Conservation (phyloP, 2,797 vertebrate species). For the Chaenodraco wilsoni region DNA sequence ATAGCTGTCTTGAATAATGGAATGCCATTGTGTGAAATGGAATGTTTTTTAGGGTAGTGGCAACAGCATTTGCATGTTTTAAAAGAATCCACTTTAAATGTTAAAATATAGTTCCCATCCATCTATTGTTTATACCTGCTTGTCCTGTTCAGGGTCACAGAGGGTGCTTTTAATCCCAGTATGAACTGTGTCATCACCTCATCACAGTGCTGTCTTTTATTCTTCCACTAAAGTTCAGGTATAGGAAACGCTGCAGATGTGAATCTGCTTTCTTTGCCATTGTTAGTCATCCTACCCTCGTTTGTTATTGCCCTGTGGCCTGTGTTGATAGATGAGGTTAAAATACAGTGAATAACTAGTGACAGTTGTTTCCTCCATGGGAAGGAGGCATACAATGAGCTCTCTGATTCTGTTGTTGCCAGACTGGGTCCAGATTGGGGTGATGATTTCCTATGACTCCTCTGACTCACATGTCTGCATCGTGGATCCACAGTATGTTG, state of each 20-base stretch:
- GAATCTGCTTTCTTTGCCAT: conserved; percentile 49
- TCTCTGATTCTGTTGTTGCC: conserved; percentile 65
- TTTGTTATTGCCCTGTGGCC: conserved; percentile 66
- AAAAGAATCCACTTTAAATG: neutral
- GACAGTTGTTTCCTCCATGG: conserved; percentile 77
- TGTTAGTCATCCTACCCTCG: conserved; percentile 66
- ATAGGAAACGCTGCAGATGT: conserved; percentile 55
- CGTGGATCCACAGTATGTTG: conserved; percentile 34
- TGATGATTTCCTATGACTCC: conserved; percentile 73
- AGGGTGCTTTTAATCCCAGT: conserved; percentile 35
- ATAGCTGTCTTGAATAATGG: no score
- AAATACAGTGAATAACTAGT: conserved; percentile 72
- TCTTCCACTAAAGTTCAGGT: conserved; percentile 60
- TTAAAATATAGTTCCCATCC: conserved; percentile 1
- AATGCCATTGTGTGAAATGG: neutral
- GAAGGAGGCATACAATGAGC: conserved; percentile 70
- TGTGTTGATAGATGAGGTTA: conserved; percentile 73
- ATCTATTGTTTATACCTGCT: conserved; percentile 5
- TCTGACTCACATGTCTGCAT: conserved; percentile 62
- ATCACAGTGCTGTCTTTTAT: conserved; percentile 51
- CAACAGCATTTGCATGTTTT: no score
- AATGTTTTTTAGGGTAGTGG: neutral
- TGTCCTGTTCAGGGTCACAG: conserved; percentile 47
- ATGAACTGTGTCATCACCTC: conserved; percentile 44
- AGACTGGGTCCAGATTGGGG: conserved; percentile 56